These are phyloP conservation scores for Tachystola acroxantha DNA, from an alignment of 2,888 invertebrate species.

Conservation along the genomic window DNA sequence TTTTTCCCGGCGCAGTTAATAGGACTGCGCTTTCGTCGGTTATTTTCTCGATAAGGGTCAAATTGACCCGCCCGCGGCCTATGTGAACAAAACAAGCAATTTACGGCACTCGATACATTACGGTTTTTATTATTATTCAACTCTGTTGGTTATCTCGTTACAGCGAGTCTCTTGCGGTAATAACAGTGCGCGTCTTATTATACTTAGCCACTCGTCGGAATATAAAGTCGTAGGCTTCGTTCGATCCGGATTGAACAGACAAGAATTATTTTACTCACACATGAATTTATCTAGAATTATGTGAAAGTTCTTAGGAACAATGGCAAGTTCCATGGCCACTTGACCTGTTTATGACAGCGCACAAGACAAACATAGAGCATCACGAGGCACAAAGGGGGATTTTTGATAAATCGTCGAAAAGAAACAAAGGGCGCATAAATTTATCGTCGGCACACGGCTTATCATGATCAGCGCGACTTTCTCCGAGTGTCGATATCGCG, in stretches of 20 bases:
- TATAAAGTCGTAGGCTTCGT: conserved; percentile 14
- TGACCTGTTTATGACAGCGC: conserved; percentile 40
- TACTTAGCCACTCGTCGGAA: conserved; percentile 18
- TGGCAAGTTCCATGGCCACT: conserved; percentile 26
- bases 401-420: conserved; percentile 71
- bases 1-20: conserved; percentile 60
- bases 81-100: conserved; percentile 63
- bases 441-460: conserved; percentile 56
- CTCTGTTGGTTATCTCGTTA: conserved; percentile 49
- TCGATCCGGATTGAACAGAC: conserved; percentile 10
- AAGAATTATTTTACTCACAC: background rate
- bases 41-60: conserved; percentile 72
- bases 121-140: conserved; percentile 56
- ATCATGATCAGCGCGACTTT: conserved; percentile 69
- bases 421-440: conserved; percentile 75
- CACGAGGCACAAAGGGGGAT: conserved; percentile 38
- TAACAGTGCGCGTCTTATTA: conserved; percentile 28
- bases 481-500: conserved; percentile 54
- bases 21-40: conserved; percentile 61
- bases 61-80: conserved; percentile 64
- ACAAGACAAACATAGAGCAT: conserved; percentile 20
- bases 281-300: conserved; percentile 13
- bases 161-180: conserved; percentile 37
- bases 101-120: conserved; percentile 57
- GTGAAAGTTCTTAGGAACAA: conserved; percentile 18